Base-by-base conservation (phyloP, 23 tunicate species). In the Clavelina lepadiformis region DNA sequence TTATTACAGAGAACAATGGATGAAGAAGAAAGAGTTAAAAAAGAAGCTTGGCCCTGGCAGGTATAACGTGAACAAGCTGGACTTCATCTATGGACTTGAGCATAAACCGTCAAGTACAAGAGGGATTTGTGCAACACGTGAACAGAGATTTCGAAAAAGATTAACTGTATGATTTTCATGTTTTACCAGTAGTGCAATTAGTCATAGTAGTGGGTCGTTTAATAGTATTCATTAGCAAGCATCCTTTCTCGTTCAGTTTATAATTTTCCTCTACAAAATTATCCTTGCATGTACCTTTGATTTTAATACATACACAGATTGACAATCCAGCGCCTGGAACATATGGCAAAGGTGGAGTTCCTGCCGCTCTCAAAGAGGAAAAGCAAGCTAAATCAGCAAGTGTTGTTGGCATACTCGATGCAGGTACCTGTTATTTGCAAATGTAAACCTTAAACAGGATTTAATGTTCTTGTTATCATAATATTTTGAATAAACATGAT, bases 291-390 rank as follows among this genome's bases (percentile, higher is more conserved):
- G n/a, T n/a, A n/a, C n/a, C n/a, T n/a, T n/a, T n/a, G n/a, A n/a
- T n/a, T n/a, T n/a, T 11, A 44, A 11, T 44, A 11, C 11, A 44
- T 11, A 54, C 59, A 26, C 38, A 68, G 73, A 68, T 38, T 68
- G 60, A 47, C 33, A 35, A 31, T 28, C 96, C 96, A n/a, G 96
- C 87, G 22, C 96, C 96, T 6, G 96, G 96, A 5, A 87, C 82
- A 18, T 87, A 87, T 73, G 88, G 88, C 13, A 81, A 81, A 59
- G 79, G 88, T 30, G 87, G 87, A 0, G 61, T 73, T 31, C 96
- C 94, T 1, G 61, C 82, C 2, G 61, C 65, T 11, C 18, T 54
- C 47, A n/a, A 56, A 31, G 88, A 93, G 73, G 77, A 79, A 44
- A 38, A 73, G 44, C 56, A 77, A 52, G 35, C 37, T 7, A 55